Base-by-base conservation (phyloP, 2,888 invertebrate species). In the Helobdella robusta region DNA sequence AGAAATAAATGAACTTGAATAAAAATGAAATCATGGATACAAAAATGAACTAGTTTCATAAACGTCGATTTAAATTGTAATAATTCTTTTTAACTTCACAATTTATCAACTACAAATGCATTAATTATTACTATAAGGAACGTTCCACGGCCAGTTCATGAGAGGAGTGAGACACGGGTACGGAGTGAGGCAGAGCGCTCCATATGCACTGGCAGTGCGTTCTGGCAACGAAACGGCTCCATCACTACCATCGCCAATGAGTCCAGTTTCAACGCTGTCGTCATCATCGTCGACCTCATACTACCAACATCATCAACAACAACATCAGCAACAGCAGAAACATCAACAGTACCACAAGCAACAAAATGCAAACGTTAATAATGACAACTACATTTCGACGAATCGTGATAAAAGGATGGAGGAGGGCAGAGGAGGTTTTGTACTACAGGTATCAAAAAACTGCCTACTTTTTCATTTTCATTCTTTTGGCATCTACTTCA, bases 81-180 rank as follows among this genome's bases (percentile, higher is more conserved):
- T 40, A 15, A 15, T 8, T 8, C 15, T 40, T 11, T 11, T 11
- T 40, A 15, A 11, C 40, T 15, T 11, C 40, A 11, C 15, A 40
- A 40, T 40, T 40, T 11, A 40, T 40, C 15, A 40, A 40, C 15
- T 15, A 40, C 8, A 11, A 50, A 6, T 50, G 5, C n/a, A 6
- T 50, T 8, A 50, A 8, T 50, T 15, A 46, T 11, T 35, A 6
- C 25, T 28, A 56, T 67, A 64, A 72, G 81, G 81, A 35, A 78
- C 77, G 23, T 83, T 81, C 83, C 93, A 95, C 82, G 98, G 98
- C 69, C 98, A 98, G 85, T 98, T 98, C 98, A 85, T 92, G 82
- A 87, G 94, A 66, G 98, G 98, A 52, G 88, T 94, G 86, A 86
- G 98, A 65, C 97, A 98, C 80, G 98, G 98, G 18, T 97, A 97